Evolutionary conservation across 2,888 invertebrate genomes (phyloP).

Genomic region (Sympetrum striolatum): DNA sequence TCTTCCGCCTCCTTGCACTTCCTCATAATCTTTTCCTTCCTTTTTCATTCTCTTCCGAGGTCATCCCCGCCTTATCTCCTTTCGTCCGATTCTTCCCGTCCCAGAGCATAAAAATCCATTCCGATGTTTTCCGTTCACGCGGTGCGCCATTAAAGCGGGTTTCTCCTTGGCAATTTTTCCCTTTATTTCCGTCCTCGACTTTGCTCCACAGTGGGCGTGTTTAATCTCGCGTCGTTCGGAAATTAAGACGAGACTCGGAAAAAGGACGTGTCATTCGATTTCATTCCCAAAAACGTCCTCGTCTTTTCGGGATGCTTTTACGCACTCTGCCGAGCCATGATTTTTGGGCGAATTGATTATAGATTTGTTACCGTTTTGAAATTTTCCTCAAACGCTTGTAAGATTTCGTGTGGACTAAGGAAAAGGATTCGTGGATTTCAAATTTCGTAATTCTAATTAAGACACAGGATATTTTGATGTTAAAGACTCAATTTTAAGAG

Average conservation of each 20-base stretch:
- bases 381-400: too few relatives aligned
- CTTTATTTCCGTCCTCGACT: neutral
- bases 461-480: too few relatives aligned
- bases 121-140: neutral
- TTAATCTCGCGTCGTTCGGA: neutral
- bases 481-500: too few relatives aligned
- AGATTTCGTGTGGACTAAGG: too few relatives aligned
- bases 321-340: too few relatives aligned
- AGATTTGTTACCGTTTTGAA: too few relatives aligned
- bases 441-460: too few relatives aligned
- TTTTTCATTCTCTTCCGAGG: neutral
- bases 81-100: neutral
- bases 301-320: too few relatives aligned
- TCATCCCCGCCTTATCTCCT: neutral
- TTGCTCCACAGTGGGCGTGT: neutral
- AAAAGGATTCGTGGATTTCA: too few relatives aligned
- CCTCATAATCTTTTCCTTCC: neutral
- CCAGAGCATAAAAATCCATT: neutral
- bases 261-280: neutral
- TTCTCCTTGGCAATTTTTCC: neutral
- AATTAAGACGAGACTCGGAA: neutral
- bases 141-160: neutral
- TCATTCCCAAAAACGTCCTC: too few relatives aligned
- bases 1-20: constrained; percentile 13
- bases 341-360: too few relatives aligned